Evolutionary conservation across 2,797 vertebrate genomes (phyloP).

Genomic region (Poeciliopsis gracilis): DNA sequence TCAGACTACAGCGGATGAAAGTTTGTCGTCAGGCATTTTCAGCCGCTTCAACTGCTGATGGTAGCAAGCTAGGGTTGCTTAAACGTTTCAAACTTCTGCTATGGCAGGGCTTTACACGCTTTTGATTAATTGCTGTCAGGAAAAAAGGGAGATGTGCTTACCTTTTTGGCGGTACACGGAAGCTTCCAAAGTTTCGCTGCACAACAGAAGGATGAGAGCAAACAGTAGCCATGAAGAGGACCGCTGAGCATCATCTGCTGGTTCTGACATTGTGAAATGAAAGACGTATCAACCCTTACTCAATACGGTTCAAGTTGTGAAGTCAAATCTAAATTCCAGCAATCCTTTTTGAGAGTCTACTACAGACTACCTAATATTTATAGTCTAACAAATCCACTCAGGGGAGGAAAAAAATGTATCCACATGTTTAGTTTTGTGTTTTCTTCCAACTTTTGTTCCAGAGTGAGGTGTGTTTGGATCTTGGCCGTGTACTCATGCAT

Average conservation of each 20-base stretch:
- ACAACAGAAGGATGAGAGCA: conserved; percentile 44
- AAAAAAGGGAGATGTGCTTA: conserved; percentile 37
- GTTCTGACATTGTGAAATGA: conserved; percentile 39
- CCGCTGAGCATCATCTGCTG: conserved; percentile 3
- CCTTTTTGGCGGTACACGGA: conserved; percentile 69
- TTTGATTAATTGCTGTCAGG: conserved; percentile 3
- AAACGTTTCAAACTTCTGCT: neutral
- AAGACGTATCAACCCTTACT: neutral
- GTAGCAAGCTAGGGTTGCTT: conserved; percentile 15
- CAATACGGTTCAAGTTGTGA: neutral
- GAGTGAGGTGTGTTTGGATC: conserved; percentile 57
- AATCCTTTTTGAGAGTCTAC: conserved; percentile 31
- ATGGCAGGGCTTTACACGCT: neutral
- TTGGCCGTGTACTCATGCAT: conserved; percentile 60
- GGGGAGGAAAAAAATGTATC: conserved; percentile 12
- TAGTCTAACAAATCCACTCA: conserved; percentile 44
- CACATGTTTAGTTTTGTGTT: conserved; percentile 44
- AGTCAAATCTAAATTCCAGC: conserved; percentile 20
- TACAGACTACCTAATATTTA: conserved; percentile 60
- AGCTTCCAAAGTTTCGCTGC: conserved; percentile 51
- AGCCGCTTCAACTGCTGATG: conserved; percentile 18
- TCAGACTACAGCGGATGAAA: conserved; percentile 39
- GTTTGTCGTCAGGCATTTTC: conserved; percentile 15
- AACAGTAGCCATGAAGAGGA: conserved; percentile 24
- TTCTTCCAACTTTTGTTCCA: conserved; percentile 58